Evolutionary conservation across 2,888 invertebrate species (phyloP).

Genomic region (Allophyes oxyacanthae): DNA sequence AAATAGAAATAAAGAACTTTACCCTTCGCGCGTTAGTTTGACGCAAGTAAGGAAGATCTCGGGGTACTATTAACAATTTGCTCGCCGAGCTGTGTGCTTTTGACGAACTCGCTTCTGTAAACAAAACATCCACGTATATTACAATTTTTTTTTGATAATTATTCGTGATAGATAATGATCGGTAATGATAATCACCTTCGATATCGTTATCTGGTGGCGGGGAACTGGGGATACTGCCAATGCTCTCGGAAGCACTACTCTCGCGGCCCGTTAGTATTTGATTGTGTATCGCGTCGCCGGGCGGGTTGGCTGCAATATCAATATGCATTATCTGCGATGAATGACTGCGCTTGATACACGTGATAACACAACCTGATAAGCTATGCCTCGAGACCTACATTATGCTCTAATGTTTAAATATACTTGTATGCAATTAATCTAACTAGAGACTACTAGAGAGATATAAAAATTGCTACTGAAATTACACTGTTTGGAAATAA

Average conservation of each 20-base stretch:
- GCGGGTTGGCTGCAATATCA: slow-evolving; percentile 76
- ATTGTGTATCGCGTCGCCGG: slow-evolving; percentile 69
- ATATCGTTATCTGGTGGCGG: slow-evolving; percentile 78
- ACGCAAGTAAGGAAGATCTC: slow-evolving; percentile 86
- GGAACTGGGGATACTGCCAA: slow-evolving; percentile 68
- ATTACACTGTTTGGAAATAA: too few species aligned
- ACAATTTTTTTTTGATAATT: too few species aligned
- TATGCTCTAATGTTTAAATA: slow-evolving; percentile 56
- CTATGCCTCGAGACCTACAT: slow-evolving; percentile 59
- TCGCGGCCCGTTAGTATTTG: slow-evolving; percentile 70
- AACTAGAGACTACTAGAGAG: too few species aligned
- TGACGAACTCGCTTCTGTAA: slow-evolving; percentile 82
- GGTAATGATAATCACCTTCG: slow-evolving; percentile 69
- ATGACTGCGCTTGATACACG: slow-evolving; percentile 75
- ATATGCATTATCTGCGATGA: slow-evolving; percentile 76
- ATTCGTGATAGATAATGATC: slow-evolving; percentile 20
- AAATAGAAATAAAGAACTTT: slow-evolving; percentile 53
- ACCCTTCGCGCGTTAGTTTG: slow-evolving; percentile 88
- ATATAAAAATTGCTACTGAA: too few species aligned
- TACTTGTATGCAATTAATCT: slow-evolving; percentile 21
- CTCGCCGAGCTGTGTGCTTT: slow-evolving; percentile 76
- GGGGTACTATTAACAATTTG: slow-evolving; percentile 84
- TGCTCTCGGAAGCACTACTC: slow-evolving; percentile 65
- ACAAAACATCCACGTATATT: slow-evolving; percentile 42
- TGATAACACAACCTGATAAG: slow-evolving; percentile 81